These are phyloP conservation scores for Caenorhabditis sulstoni DNA, from an alignment of 2,888 invertebrate genomes.

Conservation along the genomic window DNA sequence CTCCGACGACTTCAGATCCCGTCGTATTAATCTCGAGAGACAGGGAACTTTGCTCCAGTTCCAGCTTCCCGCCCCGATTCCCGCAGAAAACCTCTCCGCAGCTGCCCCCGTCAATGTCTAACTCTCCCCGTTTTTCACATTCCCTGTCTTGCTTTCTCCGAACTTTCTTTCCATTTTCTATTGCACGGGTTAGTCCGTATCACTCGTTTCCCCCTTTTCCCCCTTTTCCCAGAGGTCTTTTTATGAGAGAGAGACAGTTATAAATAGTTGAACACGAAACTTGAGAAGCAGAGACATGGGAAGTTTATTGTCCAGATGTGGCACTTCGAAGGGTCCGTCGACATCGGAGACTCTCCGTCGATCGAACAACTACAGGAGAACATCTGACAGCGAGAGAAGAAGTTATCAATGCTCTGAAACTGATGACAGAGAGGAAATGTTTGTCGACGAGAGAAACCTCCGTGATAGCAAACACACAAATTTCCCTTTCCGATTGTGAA, in stretches of 20 bases:
- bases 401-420: too few relatives aligned
- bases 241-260: not conserved
- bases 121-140: not conserved
- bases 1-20: conserved; percentile 50
- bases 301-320: not conserved
- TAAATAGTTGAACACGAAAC: conserved; percentile 9
- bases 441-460: too few relatives aligned
- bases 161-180: conserved; percentile 16
- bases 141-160: conserved; percentile 6
- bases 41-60: conserved; percentile 8
- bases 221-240: conserved; percentile 2
- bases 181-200: conserved; percentile 20
- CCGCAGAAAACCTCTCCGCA: conserved; percentile 4
- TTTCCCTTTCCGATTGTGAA: too few relatives aligned
- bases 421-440: too few relatives aligned
- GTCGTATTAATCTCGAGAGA: conserved; percentile 17
- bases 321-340: not conserved
- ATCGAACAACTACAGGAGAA: too few relatives aligned
- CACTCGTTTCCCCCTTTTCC: too few relatives aligned
- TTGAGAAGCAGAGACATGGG: conserved; percentile 7
- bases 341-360: too few relatives aligned
- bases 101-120: not conserved
- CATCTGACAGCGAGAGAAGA: too few relatives aligned
- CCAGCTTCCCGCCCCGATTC: conserved; percentile 25
- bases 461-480: too few relatives aligned